Percentiles rank a stretch among this genome's conserved stretches.
Conservation (phyloP, 1,140 invertebrate species). For the Pseudomyrmex pallidus region DNA sequence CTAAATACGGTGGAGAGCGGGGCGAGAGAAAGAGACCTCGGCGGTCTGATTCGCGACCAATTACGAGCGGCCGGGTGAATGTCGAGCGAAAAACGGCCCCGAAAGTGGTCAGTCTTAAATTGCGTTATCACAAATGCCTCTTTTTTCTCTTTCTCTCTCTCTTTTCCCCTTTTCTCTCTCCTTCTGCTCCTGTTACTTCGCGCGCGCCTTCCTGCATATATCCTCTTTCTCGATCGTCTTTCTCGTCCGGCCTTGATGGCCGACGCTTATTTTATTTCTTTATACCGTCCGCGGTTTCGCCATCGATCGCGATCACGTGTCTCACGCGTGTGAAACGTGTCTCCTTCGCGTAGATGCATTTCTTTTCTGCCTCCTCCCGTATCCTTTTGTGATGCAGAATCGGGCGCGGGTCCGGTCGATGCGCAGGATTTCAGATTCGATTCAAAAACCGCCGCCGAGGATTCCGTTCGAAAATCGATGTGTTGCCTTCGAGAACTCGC, state of each 20-base stretch:
- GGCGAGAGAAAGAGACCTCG: constrained; percentile 53
- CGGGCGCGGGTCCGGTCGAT: background rate
- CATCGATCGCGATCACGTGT: constrained; percentile 46
- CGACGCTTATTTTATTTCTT: constrained; percentile 37
- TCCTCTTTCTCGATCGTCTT: constrained; percentile 52
- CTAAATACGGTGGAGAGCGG: constrained; percentile 71
- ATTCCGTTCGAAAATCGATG: background rate
- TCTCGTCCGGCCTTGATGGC: constrained; percentile 39
- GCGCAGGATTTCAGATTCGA: too few species aligned
- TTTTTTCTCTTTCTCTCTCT: background rate
- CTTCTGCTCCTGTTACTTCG: constrained; percentile 20
- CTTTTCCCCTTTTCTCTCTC: too few species aligned
- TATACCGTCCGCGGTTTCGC: constrained; percentile 33
- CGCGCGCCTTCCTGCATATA: constrained; percentile 40
- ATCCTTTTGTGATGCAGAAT: constrained; percentile 17
- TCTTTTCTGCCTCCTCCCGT: background rate
- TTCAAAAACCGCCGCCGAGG: background rate
- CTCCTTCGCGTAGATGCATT: background rate
- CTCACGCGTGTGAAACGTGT: constrained; percentile 35
- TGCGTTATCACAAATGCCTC: constrained; percentile 61
- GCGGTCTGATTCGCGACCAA: constrained; percentile 54
- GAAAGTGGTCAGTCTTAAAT: constrained; percentile 26
- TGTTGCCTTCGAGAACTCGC: too few species aligned
- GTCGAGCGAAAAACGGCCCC: constrained; percentile 57
- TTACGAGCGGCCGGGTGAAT: constrained; percentile 63